Percentiles rank a stretch among this genome's conserved stretches.
Evolutionary conservation across 2,113 vertebrate species (phyloP).

Genomic region (Pica pica): DNA sequence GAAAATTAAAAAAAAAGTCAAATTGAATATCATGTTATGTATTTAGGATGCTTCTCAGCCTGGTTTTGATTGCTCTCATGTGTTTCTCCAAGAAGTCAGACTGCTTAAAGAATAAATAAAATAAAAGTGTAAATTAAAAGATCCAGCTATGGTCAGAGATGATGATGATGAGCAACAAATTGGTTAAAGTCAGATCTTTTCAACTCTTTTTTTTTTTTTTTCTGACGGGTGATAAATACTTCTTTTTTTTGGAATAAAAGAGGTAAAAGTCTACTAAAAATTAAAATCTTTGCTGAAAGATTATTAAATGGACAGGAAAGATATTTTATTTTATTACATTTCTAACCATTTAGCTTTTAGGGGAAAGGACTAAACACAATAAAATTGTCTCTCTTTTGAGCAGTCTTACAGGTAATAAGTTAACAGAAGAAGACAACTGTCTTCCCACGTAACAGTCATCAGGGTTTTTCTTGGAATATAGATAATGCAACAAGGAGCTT

Average conservation of each 20-base stretch:
- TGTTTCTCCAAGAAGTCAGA: neutral
- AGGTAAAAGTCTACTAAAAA: neutral
- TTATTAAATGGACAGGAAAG: neutral
- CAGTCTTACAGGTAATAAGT: neutral
- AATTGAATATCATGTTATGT: neutral
- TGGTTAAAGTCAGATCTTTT: neutral
- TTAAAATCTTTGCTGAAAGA: neutral
- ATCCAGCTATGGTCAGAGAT: neutral
- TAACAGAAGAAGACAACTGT: neutral
- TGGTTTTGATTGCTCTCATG: neutral
- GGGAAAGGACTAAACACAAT: neutral
- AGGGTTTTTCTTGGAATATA: neutral
- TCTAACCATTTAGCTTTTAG: neutral
- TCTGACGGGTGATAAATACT: neutral
- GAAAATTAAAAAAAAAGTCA: neutral
- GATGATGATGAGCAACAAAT: neutral
- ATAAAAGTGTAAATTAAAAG: neutral
- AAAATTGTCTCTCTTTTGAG: neutral
- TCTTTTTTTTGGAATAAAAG: neutral
- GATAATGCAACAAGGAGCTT: constrained; percentile 18
- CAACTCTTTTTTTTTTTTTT: neutral
- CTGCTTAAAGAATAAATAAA: neutral
- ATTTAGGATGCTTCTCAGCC: neutral
- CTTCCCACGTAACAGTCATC: neutral
- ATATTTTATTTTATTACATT: neutral